A percentile compares a stretch with the other conserved stretches of the same genome.
phyloP scores from a whole-genome alignment of 2,113 vertebrate species.

The Acrocephalus kingi region DNA sequence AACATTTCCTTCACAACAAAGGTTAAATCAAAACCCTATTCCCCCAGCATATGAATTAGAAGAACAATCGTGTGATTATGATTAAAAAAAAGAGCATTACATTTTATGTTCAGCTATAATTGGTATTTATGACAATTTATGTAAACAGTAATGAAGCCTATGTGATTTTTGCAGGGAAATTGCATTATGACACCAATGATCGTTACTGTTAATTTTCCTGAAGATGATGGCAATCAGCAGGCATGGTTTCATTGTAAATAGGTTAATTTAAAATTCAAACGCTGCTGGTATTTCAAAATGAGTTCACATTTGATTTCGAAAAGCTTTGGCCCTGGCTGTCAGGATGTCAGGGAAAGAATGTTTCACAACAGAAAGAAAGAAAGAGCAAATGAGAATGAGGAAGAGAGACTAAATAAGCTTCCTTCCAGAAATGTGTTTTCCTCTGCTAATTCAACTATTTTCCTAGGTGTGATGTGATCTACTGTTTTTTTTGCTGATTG shows the following conservation, averaged over 20 bases:
- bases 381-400: not conserved
- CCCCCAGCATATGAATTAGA: conserved; percentile 78
- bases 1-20: conserved; percentile 74
- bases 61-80: conserved; percentile 84
- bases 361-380: conserved; percentile 13
- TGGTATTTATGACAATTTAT: conserved; percentile 87
- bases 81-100: conserved; percentile 81
- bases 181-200: conserved; percentile 84
- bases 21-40: conserved; percentile 78
- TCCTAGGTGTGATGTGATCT: not conserved
- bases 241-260: conserved; percentile 85
- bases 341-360: conserved; percentile 59
- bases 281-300: conserved; percentile 79
- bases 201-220: conserved; percentile 86
- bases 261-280: conserved; percentile 86
- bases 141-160: conserved; percentile 86
- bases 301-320: conserved; percentile 80
- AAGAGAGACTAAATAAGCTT: not conserved
- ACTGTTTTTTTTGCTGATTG: not conserved
- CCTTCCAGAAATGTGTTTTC: not conserved
- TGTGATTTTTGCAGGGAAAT: conserved; percentile 82
- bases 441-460: not conserved
- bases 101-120: conserved; percentile 84
- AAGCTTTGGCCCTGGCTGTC: conserved; percentile 74
- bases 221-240: conserved; percentile 84